phyloP scores from a whole-genome alignment of 2,113 vertebrate species.

The Seriola rivoliana region DNA sequence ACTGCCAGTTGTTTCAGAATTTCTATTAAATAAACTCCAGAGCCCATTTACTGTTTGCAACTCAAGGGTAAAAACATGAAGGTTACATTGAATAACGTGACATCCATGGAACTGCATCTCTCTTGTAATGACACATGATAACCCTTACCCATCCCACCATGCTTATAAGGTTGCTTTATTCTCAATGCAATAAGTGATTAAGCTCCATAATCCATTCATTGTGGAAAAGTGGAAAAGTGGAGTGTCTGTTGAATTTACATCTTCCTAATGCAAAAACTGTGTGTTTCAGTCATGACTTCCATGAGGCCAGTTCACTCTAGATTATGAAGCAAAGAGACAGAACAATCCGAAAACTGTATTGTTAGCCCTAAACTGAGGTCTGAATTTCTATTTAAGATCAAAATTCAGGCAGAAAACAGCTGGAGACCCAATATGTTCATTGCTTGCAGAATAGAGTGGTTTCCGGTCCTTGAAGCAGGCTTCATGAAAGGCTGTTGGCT shows the following conservation, averaged over 20 bases:
- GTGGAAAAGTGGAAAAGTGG: not conserved
- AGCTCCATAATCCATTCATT: not conserved
- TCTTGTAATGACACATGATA: constrained; percentile 21
- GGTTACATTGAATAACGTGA: constrained; percentile 17
- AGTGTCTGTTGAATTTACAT: not conserved
- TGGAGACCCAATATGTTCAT: not conserved
- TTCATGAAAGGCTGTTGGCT: constrained; percentile 31
- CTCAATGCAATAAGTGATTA: not conserved
- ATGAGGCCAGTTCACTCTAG: constrained; percentile 1
- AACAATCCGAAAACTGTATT: too few species aligned
- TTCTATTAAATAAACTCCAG: constrained; percentile 57
- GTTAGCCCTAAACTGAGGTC: not conserved
- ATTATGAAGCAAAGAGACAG: constrained; percentile 2
- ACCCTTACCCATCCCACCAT: not conserved
- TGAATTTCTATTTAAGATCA: not conserved
- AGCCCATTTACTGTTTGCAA: constrained; percentile 40
- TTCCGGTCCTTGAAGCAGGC: constrained; percentile 23
- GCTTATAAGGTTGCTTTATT: too few species aligned
- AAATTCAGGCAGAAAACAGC: not conserved
- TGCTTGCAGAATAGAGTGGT: constrained; percentile 1
- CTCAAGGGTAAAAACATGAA: constrained; percentile 42
- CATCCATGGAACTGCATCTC: constrained; percentile 16
- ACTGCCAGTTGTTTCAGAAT: constrained; percentile 62
- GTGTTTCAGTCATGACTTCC: not conserved
- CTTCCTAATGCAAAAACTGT: constrained; percentile 7